Base-by-base conservation (phyloP, 2,797 vertebrate species). In the Rhynchotus rufescens region DNA sequence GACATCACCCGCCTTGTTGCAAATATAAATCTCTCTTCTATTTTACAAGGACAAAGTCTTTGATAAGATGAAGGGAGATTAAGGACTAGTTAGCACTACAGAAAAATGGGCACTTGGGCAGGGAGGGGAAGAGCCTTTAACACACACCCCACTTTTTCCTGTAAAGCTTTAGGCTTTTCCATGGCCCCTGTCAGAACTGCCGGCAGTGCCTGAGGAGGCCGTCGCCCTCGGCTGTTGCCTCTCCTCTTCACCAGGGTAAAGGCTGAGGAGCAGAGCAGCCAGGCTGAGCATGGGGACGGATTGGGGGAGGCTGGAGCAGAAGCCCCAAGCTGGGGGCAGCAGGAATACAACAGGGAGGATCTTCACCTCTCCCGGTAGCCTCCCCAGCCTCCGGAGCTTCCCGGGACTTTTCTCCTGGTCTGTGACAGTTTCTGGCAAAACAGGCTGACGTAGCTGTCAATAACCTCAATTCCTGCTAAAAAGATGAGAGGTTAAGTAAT, bases 1-100 rank as follows among this genome's bases (percentile, higher is more conserved):
- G 91, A 96, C 90, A 85, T 95, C 86, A 97, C 69, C 80, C 79
- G 69, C 7, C 1, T 23, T 86, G 82, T 81, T 88, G 59, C 25
- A 42, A 94, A 81, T 64, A 88, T 75, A 92, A 92, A 93, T 80
- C 92, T 84, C 88, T 77, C 11, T 82, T 90, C 78, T 44, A 13
- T 72, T 84, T 79, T 47, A 84, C 52, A 94, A 47, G 83, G 80
- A 77, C 71, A 51, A 57, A 38, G 42, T 28, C 86, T 88, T 77
- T 14, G 86, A 90, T 81, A 92, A 12, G 52, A 67, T 19, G 11
- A 74, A 71, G 1, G 0, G 51, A 64, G 67, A 93, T 22, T 32
- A 87, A 68, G 52, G 74, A 30, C 69, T 60, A 54, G 36, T 69
- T 73, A 52, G 36, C 36, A 15, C 77, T 85, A 71, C 40, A 38